Conservation (phyloP, 2,888 invertebrate genomes). For the Drosophila buzzatii region DNA sequence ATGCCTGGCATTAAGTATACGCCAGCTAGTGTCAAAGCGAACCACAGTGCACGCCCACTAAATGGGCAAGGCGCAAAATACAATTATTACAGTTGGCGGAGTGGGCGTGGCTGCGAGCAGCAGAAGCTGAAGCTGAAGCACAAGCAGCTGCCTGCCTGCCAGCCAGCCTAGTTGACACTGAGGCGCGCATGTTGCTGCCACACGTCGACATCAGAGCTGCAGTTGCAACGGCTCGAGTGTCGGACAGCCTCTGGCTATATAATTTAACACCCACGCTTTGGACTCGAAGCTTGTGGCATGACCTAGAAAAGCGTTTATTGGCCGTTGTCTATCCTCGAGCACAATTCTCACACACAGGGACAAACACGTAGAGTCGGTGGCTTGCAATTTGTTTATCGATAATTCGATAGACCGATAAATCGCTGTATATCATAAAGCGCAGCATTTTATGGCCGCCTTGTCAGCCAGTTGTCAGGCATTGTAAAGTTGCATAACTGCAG, state of each 20-base stretch:
- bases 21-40: slow-evolving; percentile 65
- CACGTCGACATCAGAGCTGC: slow-evolving; percentile 52
- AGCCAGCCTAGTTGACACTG: slow-evolving; percentile 66
- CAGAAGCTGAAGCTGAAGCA: slow-evolving; percentile 1
- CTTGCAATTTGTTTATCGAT: slow-evolving; percentile 17
- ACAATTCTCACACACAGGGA: not conserved
- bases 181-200: slow-evolving; percentile 60
- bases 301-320: slow-evolving; percentile 59
- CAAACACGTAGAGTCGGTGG: not conserved
- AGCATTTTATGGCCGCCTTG: slow-evolving; percentile 60
- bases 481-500: slow-evolving; percentile 80
- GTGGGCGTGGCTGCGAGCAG: slow-evolving; percentile 7
- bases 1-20: slow-evolving; percentile 70
- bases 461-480: slow-evolving; percentile 75
- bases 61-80: slow-evolving; percentile 53
- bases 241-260: slow-evolving; percentile 64
- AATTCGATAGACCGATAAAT: slow-evolving; percentile 12
- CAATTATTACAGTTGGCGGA: slow-evolving; percentile 66
- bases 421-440: slow-evolving; percentile 64
- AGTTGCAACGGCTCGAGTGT: slow-evolving; percentile 43
- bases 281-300: slow-evolving; percentile 7
- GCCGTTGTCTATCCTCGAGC: slow-evolving; percentile 49
- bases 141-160: slow-evolving; percentile 20
- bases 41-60: slow-evolving; percentile 61
- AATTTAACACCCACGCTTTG: slow-evolving; percentile 74